Evolutionary conservation across 2,113 vertebrate genomes (phyloP).

Genomic region (Brachyistius frenatus): DNA sequence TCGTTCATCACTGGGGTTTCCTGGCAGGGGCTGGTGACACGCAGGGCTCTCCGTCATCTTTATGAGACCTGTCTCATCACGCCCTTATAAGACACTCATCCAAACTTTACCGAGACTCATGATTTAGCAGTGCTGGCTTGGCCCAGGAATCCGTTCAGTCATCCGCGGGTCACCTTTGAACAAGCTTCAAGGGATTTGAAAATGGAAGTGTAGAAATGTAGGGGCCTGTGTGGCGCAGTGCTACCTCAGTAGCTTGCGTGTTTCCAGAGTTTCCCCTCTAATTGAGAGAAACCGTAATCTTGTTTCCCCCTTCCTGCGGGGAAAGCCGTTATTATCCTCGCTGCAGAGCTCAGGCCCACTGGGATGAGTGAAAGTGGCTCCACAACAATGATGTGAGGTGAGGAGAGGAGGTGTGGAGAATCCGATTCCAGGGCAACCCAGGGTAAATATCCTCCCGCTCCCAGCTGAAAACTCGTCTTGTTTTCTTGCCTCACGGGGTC

Average conservation of each 20-base stretch:
- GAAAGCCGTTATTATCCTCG: conserved; percentile 48
- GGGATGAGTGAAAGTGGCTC: conserved; percentile 62
- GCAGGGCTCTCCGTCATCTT: conserved; percentile 76
- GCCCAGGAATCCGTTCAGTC: conserved; percentile 61
- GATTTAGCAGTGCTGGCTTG: conserved; percentile 71
- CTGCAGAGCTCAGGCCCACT: conserved; percentile 42
- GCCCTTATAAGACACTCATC: conserved; percentile 80
- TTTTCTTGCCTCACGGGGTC: conserved; percentile 67
- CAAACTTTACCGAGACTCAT: conserved; percentile 76
- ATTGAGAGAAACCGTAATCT: conserved; percentile 65
- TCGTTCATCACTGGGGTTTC: conserved; percentile 79
- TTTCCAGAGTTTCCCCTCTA: conserved; percentile 19
- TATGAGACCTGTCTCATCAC: conserved; percentile 80
- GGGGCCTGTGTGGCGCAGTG: background rate
- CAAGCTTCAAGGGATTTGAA: conserved; percentile 53
- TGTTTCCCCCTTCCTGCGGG: conserved; percentile 50
- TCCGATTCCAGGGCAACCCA: conserved; percentile 63
- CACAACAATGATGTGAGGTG: conserved; percentile 62
- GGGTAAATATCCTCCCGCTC: conserved; percentile 65
- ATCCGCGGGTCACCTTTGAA: conserved; percentile 75
- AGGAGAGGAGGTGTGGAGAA: conserved; percentile 71
- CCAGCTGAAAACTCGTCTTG: conserved; percentile 68
- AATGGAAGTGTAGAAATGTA: conserved; percentile 19
- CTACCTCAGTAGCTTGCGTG: conserved; percentile 31
- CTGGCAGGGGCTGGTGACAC: conserved; percentile 74